These are phyloP conservation scores for Ophioninae sp. DNA, from an alignment of 2,888 invertebrate genomes.

Conservation along the genomic window DNA sequence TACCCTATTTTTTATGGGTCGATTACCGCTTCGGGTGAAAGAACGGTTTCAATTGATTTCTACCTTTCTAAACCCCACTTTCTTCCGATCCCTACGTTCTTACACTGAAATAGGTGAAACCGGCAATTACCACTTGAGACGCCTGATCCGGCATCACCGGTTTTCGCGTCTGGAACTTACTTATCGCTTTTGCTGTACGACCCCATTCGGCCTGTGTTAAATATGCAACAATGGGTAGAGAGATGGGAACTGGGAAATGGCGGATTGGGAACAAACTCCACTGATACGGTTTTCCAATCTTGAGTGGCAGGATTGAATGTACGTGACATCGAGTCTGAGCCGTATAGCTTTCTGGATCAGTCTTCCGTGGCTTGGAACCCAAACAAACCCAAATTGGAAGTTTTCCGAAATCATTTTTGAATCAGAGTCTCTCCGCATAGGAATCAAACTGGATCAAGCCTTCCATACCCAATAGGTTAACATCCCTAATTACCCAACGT, in stretches of 20 bases:
- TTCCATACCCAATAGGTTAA: too few species aligned
- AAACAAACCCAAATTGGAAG: too few species aligned
- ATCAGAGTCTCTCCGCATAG: too few species aligned
- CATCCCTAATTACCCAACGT: too few species aligned
- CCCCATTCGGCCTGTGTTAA: background rate
- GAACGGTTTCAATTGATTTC: background rate
- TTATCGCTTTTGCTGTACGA: background rate
- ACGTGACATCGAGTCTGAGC: too few species aligned
- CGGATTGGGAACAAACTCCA: background rate
- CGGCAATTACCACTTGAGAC: constrained; percentile 70
- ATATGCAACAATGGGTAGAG: background rate
- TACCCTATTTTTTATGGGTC: constrained; percentile 75
- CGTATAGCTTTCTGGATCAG: too few species aligned
- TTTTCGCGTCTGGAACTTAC: background rate
- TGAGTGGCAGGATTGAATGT: background rate
- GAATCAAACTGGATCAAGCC: too few species aligned
- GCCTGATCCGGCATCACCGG: constrained; percentile 69
- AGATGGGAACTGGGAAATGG: background rate
- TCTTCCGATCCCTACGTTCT: constrained; percentile 44
- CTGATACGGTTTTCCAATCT: background rate
- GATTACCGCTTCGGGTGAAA: constrained; percentile 60
- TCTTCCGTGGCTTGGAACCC: too few species aligned
- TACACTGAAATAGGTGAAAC: constrained; percentile 37
- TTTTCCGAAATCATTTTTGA: too few species aligned
- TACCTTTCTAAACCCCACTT: constrained; percentile 20